Evolutionary conservation across 2,888 invertebrate genomes (phyloP).

Genomic region (Cosmia pyralina): DNA sequence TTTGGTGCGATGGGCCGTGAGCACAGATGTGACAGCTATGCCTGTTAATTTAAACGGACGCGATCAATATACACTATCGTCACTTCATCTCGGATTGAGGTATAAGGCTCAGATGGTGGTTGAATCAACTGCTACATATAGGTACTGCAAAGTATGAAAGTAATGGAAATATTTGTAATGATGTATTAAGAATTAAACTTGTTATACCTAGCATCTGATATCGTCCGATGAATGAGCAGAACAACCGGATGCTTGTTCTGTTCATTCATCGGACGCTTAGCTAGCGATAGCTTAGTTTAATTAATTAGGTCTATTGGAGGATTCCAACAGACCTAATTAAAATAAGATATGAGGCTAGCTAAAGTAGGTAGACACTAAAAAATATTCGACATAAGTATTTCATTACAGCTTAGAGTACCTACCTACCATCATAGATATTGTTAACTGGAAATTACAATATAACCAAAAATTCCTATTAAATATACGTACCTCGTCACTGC

Average conservation of each 20-base stretch:
- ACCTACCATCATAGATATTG: no score
- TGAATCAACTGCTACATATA: constrained; percentile 3
- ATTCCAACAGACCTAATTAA: no score
- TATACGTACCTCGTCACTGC: neutral
- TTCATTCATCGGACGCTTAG: no score
- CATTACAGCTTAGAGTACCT: no score
- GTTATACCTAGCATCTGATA: neutral
- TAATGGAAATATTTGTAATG: constrained; percentile 8
- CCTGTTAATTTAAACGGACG: constrained; percentile 86
- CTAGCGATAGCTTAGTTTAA: no score
- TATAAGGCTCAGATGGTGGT: constrained; percentile 47
- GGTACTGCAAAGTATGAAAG: neutral
- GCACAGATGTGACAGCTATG: constrained; percentile 79
- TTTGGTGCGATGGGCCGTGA: constrained; percentile 78
- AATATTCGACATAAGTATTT: no score
- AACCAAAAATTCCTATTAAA: neutral
- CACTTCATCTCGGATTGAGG: constrained; percentile 64
- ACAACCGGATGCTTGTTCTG: no score
- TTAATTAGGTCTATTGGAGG: no score
- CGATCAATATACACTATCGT: constrained; percentile 84
- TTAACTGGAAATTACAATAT: neutral
- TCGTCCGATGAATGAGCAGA: neutral
- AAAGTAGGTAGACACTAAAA: no score
- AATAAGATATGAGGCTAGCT: no score
- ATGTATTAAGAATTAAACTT: neutral